Conservation (phyloP, 2,888 invertebrate genomes). For the Allacma fusca region DNA sequence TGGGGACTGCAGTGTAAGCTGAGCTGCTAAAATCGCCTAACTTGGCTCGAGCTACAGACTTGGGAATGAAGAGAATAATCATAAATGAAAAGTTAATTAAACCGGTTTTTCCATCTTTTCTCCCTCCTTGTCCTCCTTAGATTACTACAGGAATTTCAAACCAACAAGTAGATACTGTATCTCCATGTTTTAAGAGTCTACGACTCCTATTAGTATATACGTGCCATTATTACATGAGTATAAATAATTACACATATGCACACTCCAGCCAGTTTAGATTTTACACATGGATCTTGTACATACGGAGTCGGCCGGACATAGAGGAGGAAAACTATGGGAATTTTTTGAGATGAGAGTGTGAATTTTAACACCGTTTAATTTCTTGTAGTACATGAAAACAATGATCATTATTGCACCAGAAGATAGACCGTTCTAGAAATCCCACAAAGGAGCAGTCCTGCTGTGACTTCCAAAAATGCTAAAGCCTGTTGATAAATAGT, state of each 20-base stretch:
- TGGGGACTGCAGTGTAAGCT: neutral
- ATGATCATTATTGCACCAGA: neutral
- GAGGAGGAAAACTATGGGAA: neutral
- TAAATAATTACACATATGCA: too few species aligned
- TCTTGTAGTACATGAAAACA: neutral
- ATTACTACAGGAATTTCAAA: too few species aligned
- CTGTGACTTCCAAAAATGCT: slow-evolving; percentile 4
- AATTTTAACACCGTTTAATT: neutral
- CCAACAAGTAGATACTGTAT: too few species aligned
- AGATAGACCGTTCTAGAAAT: neutral
- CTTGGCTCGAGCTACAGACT: neutral
- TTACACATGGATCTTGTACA: neutral
- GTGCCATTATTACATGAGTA: too few species aligned
- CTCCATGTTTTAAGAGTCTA: too few species aligned
- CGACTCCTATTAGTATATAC: too few species aligned
- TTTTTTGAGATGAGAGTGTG: neutral
- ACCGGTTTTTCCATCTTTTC: slow-evolving; percentile 4
- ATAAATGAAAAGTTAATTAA: neutral
- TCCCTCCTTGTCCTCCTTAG: neutral
- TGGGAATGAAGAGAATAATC: neutral
- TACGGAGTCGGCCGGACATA: too few species aligned
- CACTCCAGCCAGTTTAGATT: too few species aligned
- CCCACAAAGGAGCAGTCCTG: neutral
- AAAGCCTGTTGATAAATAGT: neutral
- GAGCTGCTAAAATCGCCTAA: neutral